A percentile compares a stretch with the other conserved stretches of the same genome.
These are phyloP conservation scores for Ypsolopha scabrella DNA, from an alignment of 2,888 invertebrate genomes.

Conservation along the genomic window DNA sequence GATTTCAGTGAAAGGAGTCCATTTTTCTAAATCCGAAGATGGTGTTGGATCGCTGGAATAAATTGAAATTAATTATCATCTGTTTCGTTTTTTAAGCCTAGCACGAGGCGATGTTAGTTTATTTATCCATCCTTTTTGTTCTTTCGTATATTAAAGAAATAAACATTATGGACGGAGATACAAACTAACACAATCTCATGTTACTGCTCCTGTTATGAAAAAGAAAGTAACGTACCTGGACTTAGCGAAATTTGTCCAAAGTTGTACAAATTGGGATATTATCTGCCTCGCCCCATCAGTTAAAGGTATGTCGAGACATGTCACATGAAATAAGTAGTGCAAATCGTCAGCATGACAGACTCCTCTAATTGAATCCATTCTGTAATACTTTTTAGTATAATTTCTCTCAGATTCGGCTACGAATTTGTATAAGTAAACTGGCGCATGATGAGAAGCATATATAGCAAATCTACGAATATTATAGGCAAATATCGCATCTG, in stretches of 20 bases:
- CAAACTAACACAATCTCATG: background rate
- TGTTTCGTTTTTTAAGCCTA: background rate
- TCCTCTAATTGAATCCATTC: constrained; percentile 39
- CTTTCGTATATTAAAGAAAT: no score
- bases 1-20: constrained; percentile 42
- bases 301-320: constrained; percentile 40
- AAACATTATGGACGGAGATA: background rate
- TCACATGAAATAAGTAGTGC: constrained; percentile 46
- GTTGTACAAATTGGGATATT: constrained; percentile 31
- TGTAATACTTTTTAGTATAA: constrained; percentile 40
- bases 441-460: constrained; percentile 23
- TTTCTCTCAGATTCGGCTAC: constrained; percentile 50
- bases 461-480: constrained; percentile 46
- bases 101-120: background rate
- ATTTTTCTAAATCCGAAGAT: constrained; percentile 20
- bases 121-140: no score
- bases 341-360: constrained; percentile 58
- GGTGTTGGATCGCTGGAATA: constrained; percentile 42
- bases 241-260: constrained; percentile 52
- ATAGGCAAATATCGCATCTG: constrained; percentile 42
- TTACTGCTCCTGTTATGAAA: no score
- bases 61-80: constrained; percentile 14
- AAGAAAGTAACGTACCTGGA: constrained; percentile 37
- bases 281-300: constrained; percentile 34
- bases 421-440: constrained; percentile 50